phyloP scores from a whole-genome alignment of 2,113 vertebrate species.

The Clinocottus analis region DNA sequence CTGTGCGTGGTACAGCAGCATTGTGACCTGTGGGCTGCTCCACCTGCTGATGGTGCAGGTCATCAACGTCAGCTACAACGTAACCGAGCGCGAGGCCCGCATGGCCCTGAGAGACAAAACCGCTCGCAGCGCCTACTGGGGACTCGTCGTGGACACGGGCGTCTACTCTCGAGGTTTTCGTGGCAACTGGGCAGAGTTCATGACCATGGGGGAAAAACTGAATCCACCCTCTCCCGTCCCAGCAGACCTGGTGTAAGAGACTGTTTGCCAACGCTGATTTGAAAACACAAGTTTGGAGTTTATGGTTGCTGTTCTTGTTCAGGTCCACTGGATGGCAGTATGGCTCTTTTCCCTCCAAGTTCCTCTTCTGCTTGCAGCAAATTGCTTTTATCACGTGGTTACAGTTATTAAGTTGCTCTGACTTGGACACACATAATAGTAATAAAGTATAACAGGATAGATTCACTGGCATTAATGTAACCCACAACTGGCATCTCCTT shows the following conservation, averaged over 20 bases:
- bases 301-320: constrained; percentile 14
- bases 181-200: constrained; percentile 92
- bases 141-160: constrained; percentile 92
- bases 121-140: constrained; percentile 85
- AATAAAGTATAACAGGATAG: constrained; percentile 35
- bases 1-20: constrained; percentile 95
- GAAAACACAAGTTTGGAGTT: neutral
- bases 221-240: constrained; percentile 57
- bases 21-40: constrained; percentile 91
- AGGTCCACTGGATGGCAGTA: constrained; percentile 69
- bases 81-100: constrained; percentile 94
- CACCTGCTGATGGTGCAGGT: constrained; percentile 93
- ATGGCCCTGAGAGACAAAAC: constrained; percentile 89
- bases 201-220: constrained; percentile 81
- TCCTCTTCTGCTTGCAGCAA: neutral
- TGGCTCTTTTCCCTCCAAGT: constrained; percentile 17
- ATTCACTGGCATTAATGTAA: constrained; percentile 31
- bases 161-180: constrained; percentile 88
- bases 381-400: neutral
- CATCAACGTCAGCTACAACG: constrained; percentile 94
- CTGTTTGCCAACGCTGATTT: neutral
- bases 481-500: constrained; percentile 38
- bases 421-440: constrained; percentile 50
- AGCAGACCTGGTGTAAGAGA: constrained; percentile 86
- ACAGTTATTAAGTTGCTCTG: constrained; percentile 1